Evolutionary conservation across 2,888 invertebrate genomes (phyloP), one percentile per base, ranked within the genome.

Genomic region (Nebria salina): DNA sequence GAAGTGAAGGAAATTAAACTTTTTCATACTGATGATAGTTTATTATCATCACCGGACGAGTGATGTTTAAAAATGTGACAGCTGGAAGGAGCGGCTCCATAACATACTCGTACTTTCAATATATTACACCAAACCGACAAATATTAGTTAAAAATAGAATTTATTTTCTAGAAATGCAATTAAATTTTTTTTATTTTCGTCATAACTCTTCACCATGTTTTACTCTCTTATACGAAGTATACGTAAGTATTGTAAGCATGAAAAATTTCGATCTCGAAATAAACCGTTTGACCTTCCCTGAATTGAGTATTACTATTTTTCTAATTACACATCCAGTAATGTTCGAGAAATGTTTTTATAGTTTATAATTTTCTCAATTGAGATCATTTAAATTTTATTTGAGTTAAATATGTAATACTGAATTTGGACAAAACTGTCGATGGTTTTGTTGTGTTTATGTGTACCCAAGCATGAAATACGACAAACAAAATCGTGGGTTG

Each of bases 1-100:
- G 54, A 7, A 34, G 11, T 15, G 70, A 70, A 70, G 70, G 25
- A 70, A 70, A 70, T 70, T 70, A 34, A 70, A 70, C 70, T 70
- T 25, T 20, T 70, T 70, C 34, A 70, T 25, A 70, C 34, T 20
- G 70, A 34, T 70, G 70, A 70, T 70, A 70, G 25, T 54, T 54
- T 54, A 54, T 54, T 54, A 70, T 70, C 70, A 70, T 26, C 34
- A 34, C 70, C 20, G 26, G 25, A 25, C 34, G 34, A 11, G 5
- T 34, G 70, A 70, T 70, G 25, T 70, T 20, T 70, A 54, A 54
- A 54, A 54, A 11, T 54, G 54, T 54, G 54, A 54, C 54, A 54
- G 54, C 11, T 54, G 54, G 54, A 54, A 54, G 54, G 54, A 54
- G 54, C 8, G 54, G 54, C 13, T 7, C 8, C 54, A 11, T 54